Conservation (phyloP, 2,797 vertebrate species). For the Okamejei kenojei region DNA sequence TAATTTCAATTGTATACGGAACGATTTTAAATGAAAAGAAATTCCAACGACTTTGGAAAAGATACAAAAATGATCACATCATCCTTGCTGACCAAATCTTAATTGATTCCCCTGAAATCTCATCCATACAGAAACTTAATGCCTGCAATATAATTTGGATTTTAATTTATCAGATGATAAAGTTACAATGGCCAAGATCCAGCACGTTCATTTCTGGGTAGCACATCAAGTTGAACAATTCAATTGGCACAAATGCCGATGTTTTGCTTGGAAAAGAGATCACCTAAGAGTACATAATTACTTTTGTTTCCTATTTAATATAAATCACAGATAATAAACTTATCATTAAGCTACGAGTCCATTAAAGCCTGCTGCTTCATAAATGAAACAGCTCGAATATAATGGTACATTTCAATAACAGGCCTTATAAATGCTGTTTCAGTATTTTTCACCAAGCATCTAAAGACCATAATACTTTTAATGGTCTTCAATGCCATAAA, state of each 20-base stretch:
- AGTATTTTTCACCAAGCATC: too few species aligned
- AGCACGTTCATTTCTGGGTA: neutral
- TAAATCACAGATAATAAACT: neutral
- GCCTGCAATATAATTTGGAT: neutral
- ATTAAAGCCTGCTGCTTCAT: neutral
- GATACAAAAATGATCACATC: neutral
- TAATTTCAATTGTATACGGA: neutral
- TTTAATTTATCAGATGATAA: neutral
- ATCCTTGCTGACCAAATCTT: neutral
- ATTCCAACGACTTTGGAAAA: neutral
- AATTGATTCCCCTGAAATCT: neutral
- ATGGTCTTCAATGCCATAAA: neutral
- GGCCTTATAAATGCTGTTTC: neutral
- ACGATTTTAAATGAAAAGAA: neutral
- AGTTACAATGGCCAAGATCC: neutral
- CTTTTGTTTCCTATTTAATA: neutral
- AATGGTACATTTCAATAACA: neutral
- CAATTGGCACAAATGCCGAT: neutral
- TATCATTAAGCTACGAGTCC: neutral
- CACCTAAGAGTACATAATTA: neutral
- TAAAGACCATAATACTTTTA: neutral
- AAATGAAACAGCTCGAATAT: constrained; percentile 41
- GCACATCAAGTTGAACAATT: neutral
- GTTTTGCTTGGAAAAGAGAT: neutral
- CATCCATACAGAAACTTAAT: too few species aligned